These are phyloP conservation scores for Eulemur albifrons DNA, from an alignment of 2,797 vertebrate genomes.

Conservation along the genomic window DNA sequence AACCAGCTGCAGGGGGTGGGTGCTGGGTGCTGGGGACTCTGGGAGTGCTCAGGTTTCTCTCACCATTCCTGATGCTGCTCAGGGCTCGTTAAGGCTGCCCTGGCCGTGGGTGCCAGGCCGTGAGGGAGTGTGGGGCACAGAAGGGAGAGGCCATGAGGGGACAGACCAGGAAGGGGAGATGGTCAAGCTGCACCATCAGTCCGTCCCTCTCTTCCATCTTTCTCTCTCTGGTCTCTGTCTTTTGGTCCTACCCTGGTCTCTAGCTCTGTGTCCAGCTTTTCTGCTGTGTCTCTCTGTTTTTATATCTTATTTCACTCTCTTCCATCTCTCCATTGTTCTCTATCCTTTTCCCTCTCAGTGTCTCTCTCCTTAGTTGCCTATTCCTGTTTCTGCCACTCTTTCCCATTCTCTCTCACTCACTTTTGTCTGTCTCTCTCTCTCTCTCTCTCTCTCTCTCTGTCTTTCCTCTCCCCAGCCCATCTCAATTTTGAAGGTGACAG, in stretches of 20 bases:
- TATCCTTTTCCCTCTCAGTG: background rate
- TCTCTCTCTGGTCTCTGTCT: background rate
- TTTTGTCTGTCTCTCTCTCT: background rate
- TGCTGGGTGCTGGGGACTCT: slow-evolving; percentile 50
- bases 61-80: slow-evolving; percentile 74
- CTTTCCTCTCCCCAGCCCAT: background rate
- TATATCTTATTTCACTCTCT: background rate
- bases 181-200: background rate
- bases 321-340: background rate
- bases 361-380: background rate
- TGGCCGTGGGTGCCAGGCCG: slow-evolving; percentile 49
- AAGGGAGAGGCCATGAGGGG: background rate
- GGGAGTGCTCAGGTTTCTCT: slow-evolving; percentile 68
- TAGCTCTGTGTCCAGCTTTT: background rate
- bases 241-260: background rate
- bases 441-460: background rate
- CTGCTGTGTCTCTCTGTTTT: background rate
- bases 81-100: slow-evolving; percentile 69
- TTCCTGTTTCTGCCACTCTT: background rate
- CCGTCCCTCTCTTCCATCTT: background rate
- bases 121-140: background rate
- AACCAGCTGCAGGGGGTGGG: slow-evolving; percentile 65
- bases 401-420: background rate
- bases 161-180: background rate
- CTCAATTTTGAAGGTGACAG: background rate